These are phyloP conservation scores for Typhlichthys subterraneus DNA, from an alignment of 2,797 vertebrate species.

Conservation along the genomic window DNA sequence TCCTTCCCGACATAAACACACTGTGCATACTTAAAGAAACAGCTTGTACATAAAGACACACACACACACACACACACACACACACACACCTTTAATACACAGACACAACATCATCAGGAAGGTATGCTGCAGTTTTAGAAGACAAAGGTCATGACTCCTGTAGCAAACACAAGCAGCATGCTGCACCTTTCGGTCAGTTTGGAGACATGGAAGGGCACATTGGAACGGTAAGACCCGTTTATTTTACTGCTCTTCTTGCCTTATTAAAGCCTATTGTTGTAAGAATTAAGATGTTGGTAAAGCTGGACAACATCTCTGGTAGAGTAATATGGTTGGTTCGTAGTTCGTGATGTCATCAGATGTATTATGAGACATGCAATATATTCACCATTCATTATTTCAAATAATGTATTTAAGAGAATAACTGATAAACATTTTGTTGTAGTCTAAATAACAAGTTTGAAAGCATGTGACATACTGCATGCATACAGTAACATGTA, in stretches of 20 bases:
- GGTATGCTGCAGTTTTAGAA: constrained; percentile 6
- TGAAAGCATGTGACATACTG: too few species aligned
- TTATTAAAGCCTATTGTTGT: neutral
- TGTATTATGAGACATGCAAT: too few species aligned
- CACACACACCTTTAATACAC: neutral
- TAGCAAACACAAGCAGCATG: constrained; percentile 30
- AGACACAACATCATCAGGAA: neutral
- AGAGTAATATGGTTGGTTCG: too few species aligned
- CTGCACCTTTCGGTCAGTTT: constrained; percentile 38
- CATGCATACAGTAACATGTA: too few species aligned
- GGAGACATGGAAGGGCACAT: constrained; percentile 37
- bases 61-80: constrained; percentile 2
- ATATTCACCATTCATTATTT: too few species aligned
- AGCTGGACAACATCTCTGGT: neutral
- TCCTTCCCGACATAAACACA: neutral
- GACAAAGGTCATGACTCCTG: constrained; percentile 49
- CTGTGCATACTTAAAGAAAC: neutral
- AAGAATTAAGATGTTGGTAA: neutral
- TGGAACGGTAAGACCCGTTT: constrained; percentile 42
- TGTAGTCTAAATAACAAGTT: too few species aligned
- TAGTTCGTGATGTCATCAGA: too few species aligned
- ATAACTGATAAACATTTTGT: too few species aligned
- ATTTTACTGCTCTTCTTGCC: constrained; percentile 7
- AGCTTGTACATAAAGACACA: constrained; percentile 7
- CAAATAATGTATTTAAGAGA: too few species aligned